Evolutionary conservation across 2,113 vertebrate species (phyloP).

Genomic region (Polyodon spathula): DNA sequence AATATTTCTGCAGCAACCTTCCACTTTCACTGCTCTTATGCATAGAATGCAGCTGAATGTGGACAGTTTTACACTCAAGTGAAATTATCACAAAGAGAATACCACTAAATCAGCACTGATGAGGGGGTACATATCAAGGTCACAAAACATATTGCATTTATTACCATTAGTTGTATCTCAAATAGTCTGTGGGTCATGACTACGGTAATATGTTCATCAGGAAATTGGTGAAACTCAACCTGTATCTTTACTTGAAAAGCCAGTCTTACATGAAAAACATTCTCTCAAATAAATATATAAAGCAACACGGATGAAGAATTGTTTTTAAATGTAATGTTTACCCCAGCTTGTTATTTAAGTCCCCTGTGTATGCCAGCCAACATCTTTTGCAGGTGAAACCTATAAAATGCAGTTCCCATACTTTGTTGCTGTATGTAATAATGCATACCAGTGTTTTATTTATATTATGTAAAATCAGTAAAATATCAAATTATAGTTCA

Average conservation of each 20-base stretch:
- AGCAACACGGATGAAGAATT: too few species aligned
- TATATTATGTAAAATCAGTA: too few species aligned
- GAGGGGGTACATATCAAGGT: constrained; percentile 6
- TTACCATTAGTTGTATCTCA: not conserved
- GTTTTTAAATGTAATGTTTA: too few species aligned
- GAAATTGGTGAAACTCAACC: not conserved
- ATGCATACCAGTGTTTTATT: not conserved
- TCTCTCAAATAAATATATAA: too few species aligned
- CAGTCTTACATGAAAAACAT: not conserved
- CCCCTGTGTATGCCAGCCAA: too few species aligned
- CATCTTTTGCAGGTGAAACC: too few species aligned
- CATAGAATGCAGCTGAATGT: constrained; percentile 1
- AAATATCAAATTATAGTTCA: too few species aligned
- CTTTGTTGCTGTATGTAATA: not conserved
- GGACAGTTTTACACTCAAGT: constrained; percentile 7
- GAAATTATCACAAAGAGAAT: constrained; percentile 16
- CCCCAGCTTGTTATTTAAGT: too few species aligned
- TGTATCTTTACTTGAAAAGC: not conserved
- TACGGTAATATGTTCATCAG: not conserved
- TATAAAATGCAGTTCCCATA: too few species aligned
- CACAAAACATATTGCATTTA: constrained; percentile 14
- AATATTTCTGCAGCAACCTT: constrained; percentile 11
- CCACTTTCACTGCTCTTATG: constrained; percentile 1
- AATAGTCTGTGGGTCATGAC: not conserved
- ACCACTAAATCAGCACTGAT: constrained; percentile 12